phyloP scores from a whole-genome alignment of 1,140 invertebrate genomes.

The Drosophila serrata region DNA sequence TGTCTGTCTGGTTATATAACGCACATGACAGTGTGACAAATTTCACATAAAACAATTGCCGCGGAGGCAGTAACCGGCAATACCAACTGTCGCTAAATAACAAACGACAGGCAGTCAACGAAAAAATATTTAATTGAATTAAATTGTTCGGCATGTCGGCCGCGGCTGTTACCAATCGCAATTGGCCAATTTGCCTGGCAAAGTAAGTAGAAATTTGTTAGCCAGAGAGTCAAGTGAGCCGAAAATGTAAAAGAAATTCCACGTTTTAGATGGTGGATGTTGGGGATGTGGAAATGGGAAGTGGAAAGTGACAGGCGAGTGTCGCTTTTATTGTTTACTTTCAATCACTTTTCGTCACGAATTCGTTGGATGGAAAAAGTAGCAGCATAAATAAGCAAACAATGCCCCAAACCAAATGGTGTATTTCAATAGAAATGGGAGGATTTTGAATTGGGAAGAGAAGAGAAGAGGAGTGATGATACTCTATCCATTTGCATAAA shows the following conservation, averaged over 20 bases:
- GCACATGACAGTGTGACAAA: slow-evolving; percentile 82
- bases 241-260: slow-evolving; percentile 14
- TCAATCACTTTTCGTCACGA: slow-evolving; percentile 85
- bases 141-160: slow-evolving; percentile 76
- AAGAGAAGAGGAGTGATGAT: not conserved
- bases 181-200: slow-evolving; percentile 81
- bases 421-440: slow-evolving; percentile 27
- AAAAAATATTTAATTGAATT: slow-evolving; percentile 85
- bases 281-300: slow-evolving; percentile 39
- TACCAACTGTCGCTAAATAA: slow-evolving; percentile 83
- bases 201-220: slow-evolving; percentile 80
- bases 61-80: slow-evolving; percentile 21
- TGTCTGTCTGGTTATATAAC: slow-evolving; percentile 43
- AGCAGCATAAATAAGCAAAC: slow-evolving; percentile 64
- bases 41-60: slow-evolving; percentile 81
- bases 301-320: slow-evolving; percentile 77
- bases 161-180: slow-evolving; percentile 81
- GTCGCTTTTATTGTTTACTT: slow-evolving; percentile 85
- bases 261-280: slow-evolving; percentile 1
- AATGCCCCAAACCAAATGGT: slow-evolving; percentile 22
- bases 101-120: slow-evolving; percentile 81
- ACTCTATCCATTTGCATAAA: slow-evolving; percentile 62
- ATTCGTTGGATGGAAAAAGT: slow-evolving; percentile 57
- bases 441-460: slow-evolving; percentile 1
- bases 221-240: slow-evolving; percentile 48